Evolutionary conservation across 2,113 vertebrate genomes (phyloP), one percentile per base, ranked within the genome.

Genomic region (Xiphias gladius): DNA sequence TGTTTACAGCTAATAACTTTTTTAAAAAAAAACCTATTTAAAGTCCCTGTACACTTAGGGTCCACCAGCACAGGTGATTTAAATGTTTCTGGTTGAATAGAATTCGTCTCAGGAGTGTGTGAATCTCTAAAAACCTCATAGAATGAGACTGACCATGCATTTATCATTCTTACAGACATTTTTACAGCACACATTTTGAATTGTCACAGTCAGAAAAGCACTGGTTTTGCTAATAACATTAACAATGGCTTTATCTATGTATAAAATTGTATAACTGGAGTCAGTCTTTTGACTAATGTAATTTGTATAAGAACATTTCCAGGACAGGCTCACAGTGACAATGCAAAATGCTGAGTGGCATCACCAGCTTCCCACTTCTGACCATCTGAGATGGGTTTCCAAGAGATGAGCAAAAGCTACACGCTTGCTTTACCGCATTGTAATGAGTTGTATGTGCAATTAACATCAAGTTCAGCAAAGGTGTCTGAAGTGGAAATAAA

Each of bases 401-500:
- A 26, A 55, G 6, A 71, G 32, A 63, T 24, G 26, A 43, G n/a
- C 11, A 54, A 66, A 46, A 73, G 20, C 7, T 54, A 19, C n/a
- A 64, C 0, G 4, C 22, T 9, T 61, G 3, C 52, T 28, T 48
- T 26, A 46, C 35, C 0, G 10, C 32, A 58, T 66, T 58, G 26
- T 26, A 26, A 80, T 61, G 1, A 17, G 17, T 12, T 50, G 16
- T n/a, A 22, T 64, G 1, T 57, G 12, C n/a, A 16, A 65, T 57
- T 39, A 30, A 12, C 24, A 55, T 43, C 9, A 63, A 52, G n/a
- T 73, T 57, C 20, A 65, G 61, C 6, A 17, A 12, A 19, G 35
- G 22, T 63, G 32, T 55, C 24, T 22, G 19, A 22, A 80, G 10
- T 35, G 35, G 39, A 67, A 50, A 61, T 59, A 46, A 79, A 54